A percentile compares a stretch with the other conserved stretches of the same genome.
Evolutionary conservation across 2,797 vertebrate species (phyloP).

Genomic region (Lutra lutra): DNA sequence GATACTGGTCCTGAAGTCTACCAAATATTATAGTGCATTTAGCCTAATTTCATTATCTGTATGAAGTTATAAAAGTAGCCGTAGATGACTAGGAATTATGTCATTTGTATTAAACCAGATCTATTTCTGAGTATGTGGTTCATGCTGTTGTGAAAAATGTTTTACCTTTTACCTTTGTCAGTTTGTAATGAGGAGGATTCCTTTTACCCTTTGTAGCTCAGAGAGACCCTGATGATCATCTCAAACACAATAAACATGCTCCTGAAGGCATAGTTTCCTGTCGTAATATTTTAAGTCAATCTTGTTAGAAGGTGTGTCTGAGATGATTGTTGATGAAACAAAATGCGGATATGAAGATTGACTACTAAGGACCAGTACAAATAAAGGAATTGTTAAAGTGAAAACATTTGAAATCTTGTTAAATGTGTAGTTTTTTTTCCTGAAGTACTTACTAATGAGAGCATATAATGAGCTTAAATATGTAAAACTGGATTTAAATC

Average conservation of each 20-base stretch:
- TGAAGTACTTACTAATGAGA: slow-evolving; percentile 35
- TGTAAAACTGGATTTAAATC: slow-evolving; percentile 59
- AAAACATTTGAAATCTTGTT: slow-evolving; percentile 68
- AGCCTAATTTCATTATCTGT: slow-evolving; percentile 97
- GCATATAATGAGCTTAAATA: slow-evolving; percentile 55
- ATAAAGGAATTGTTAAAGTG: slow-evolving; percentile 83
- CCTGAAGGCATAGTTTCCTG: slow-evolving; percentile 90
- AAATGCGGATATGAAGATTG: slow-evolving; percentile 79
- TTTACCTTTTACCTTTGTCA: slow-evolving; percentile 94
- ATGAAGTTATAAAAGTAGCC: slow-evolving; percentile 94
- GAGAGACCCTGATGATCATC: slow-evolving; percentile 94
- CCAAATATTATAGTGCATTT: slow-evolving; percentile 98
- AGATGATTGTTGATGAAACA: slow-evolving; percentile 85
- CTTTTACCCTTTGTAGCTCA: slow-evolving; percentile 95
- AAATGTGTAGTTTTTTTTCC: slow-evolving; percentile 53
- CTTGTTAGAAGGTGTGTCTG: slow-evolving; percentile 85
- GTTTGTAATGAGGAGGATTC: slow-evolving; percentile 95
- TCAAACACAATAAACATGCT: slow-evolving; percentile 95
- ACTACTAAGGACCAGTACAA: slow-evolving; percentile 82
- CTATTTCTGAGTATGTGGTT: slow-evolving; percentile 95
- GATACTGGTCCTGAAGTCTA: slow-evolving; percentile 96
- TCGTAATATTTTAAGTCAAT: slow-evolving; percentile 88
- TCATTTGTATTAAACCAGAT: slow-evolving; percentile 95
- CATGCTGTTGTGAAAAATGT: slow-evolving; percentile 96
- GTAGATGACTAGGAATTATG: slow-evolving; percentile 95